A percentile compares a stretch with the other conserved stretches of the same genome.
phyloP scores from a whole-genome alignment of 2,797 vertebrate species.

The Epinephelus coioides region DNA sequence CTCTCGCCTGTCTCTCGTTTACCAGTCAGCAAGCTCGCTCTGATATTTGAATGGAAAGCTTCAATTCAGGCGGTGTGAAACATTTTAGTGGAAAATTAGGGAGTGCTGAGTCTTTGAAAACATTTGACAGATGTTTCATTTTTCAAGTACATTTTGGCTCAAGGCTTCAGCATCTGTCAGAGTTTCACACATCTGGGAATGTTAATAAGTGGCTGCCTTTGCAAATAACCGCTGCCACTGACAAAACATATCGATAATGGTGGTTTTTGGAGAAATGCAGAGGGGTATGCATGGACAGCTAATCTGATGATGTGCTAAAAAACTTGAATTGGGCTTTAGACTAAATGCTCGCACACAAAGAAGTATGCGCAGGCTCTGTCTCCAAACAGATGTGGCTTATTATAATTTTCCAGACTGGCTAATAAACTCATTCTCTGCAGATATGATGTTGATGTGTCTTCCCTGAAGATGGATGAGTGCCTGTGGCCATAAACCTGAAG shows the following conservation, averaged over 20 bases:
- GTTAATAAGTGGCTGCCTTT: slow-evolving; percentile 41
- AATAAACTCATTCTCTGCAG: slow-evolving; percentile 33
- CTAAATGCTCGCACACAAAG: not conserved
- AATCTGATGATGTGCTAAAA: slow-evolving; percentile 25
- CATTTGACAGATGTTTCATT: slow-evolving; percentile 57
- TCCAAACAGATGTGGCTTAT: slow-evolving; percentile 22
- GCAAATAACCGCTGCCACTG: slow-evolving; percentile 33
- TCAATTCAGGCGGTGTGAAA: slow-evolving; percentile 52
- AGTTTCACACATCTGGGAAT: slow-evolving; percentile 54
- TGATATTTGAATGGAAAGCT: slow-evolving; percentile 36
- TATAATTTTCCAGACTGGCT: slow-evolving; percentile 23
- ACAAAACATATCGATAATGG: slow-evolving; percentile 44
- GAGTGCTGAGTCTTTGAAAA: slow-evolving; percentile 53
- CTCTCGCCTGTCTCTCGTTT: slow-evolving; percentile 13
- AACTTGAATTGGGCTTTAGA: not conserved
- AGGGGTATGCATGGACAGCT: not conserved
- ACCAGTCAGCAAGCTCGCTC: slow-evolving; percentile 19
- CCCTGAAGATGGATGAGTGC: slow-evolving; percentile 28
- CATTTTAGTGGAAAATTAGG: slow-evolving; percentile 48
- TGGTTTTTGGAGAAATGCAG: slow-evolving; percentile 24
- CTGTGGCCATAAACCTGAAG: slow-evolving; percentile 29
- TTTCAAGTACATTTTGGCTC: slow-evolving; percentile 49
- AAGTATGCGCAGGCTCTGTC: slow-evolving; percentile 1
- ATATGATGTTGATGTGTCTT: slow-evolving; percentile 31
- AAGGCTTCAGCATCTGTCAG: slow-evolving; percentile 40